phyloP scores from a whole-genome alignment of 23 tunicate species.

The Corella eumyota region DNA sequence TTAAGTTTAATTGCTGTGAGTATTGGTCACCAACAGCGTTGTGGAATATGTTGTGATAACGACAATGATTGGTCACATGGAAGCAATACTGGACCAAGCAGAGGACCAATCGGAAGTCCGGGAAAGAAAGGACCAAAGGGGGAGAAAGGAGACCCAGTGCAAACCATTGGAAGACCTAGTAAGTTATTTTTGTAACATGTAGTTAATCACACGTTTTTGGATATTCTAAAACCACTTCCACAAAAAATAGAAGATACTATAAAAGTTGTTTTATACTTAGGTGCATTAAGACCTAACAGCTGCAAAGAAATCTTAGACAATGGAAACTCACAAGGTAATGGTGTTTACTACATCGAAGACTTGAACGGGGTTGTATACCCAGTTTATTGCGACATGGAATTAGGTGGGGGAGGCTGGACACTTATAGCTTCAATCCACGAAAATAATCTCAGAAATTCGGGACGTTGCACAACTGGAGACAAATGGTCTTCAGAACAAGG shows the following conservation, averaged over 20 bases:
- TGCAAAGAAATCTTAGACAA: slow-evolving; percentile 4
- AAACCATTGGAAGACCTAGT: no score
- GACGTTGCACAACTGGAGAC: slow-evolving; percentile 14
- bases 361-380: slow-evolving; percentile 2
- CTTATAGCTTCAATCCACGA: slow-evolving; percentile 4
- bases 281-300: no score
- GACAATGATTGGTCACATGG: slow-evolving; percentile 2
- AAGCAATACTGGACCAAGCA: not conserved
- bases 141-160: no score
- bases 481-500: slow-evolving; percentile 32
- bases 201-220: no score
- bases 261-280: no score
- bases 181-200: no score
- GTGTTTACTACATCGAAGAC: slow-evolving; percentile 19
- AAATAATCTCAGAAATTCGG: not conserved
- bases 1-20: no score
- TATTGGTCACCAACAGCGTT: no score
- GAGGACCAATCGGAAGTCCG: not conserved
- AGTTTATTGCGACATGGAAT: slow-evolving; percentile 4
- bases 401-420: slow-evolving; percentile 5
- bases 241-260: no score
- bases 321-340: no score
- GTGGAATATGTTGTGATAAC: not conserved
- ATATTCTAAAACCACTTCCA: no score
- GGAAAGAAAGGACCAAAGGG: not conserved